These are phyloP conservation scores for Peromyscus aztecus DNA, from an alignment of 2,797 vertebrate species.

Conservation along the genomic window DNA sequence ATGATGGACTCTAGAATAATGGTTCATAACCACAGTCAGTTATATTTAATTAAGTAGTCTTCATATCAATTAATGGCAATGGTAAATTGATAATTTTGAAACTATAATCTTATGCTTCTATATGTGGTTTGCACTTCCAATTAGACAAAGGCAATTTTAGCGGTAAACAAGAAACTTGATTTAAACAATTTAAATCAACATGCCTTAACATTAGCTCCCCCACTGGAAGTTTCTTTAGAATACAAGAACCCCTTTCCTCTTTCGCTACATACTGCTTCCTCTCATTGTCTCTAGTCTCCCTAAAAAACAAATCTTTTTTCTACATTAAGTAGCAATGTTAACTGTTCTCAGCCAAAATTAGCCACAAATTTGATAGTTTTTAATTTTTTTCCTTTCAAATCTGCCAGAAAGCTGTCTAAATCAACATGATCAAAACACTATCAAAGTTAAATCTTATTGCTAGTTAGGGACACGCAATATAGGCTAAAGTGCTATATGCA, in stretches of 20 bases:
- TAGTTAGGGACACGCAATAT: not conserved
- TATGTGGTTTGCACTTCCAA: conserved; percentile 49
- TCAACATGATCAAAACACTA: not conserved
- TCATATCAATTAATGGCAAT: conserved; percentile 43
- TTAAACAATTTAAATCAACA: conserved; percentile 25
- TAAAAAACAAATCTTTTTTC: not conserved
- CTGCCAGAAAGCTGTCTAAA: not conserved
- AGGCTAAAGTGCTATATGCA: not conserved
- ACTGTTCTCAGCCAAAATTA: not conserved
- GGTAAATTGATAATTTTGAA: conserved; percentile 45
- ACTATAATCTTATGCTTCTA: conserved; percentile 32
- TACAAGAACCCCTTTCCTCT: not conserved
- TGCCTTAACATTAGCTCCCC: not conserved
- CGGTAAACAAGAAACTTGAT: conserved; percentile 30
- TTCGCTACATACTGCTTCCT: not conserved
- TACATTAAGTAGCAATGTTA: not conserved
- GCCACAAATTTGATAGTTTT: not conserved
- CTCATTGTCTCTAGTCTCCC: not conserved
- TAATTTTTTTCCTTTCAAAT: not conserved
- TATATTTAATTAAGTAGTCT: conserved; percentile 55
- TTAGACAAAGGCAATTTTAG: conserved; percentile 28
- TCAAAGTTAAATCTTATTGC: not conserved
- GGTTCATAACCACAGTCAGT: conserved; percentile 54
- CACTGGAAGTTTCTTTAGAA: not conserved
- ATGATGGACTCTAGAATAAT: conserved; percentile 60